phyloP scores from a whole-genome alignment of 2,797 vertebrate species.

The Aldrovandia affinis region DNA sequence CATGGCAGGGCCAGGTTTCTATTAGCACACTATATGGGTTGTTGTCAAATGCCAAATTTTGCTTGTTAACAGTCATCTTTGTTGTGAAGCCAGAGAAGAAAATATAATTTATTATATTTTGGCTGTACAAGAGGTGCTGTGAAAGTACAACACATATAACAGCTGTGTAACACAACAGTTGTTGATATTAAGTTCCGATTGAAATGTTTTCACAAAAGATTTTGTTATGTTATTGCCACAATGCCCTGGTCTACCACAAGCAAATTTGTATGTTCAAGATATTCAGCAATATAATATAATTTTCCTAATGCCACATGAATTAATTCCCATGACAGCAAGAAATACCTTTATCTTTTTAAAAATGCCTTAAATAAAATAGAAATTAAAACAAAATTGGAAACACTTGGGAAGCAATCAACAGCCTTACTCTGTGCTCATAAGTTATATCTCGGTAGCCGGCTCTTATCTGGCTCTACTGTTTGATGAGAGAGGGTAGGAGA shows the following conservation, averaged over 20 bases:
- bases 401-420: constrained; percentile 15
- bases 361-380: background rate
- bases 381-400: background rate
- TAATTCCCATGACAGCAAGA: background rate
- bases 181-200: no score
- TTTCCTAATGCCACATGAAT: background rate
- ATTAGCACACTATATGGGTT: background rate
- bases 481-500: constrained; percentile 18
- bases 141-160: background rate
- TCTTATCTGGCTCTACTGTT: constrained; percentile 17
- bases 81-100: background rate
- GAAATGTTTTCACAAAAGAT: no score
- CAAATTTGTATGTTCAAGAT: background rate
- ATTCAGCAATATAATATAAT: background rate
- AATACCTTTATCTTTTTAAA: background rate
- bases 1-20: background rate
- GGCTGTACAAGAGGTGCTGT: background rate
- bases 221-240: background rate
- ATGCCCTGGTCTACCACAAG: background rate
- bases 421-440: background rate
- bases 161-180: no score
- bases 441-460: background rate
- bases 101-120: constrained; percentile 6
- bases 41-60: background rate
- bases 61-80: background rate